Evolutionary conservation across 2,113 vertebrate genomes (phyloP).

Genomic region (Elephantulus edwardii): DNA sequence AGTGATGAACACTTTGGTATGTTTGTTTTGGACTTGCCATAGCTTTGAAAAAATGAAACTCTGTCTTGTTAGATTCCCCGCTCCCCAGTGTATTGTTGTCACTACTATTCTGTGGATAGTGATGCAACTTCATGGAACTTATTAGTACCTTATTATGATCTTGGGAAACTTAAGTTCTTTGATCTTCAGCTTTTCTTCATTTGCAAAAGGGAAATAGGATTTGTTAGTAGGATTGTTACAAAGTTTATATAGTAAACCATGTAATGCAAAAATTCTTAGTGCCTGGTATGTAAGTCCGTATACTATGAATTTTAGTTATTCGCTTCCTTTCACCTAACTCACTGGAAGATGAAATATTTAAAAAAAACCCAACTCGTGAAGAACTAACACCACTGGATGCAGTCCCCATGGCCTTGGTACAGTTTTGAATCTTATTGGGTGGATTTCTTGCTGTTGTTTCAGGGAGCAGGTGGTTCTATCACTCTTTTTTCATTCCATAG

Average conservation of each 20-base stretch:
- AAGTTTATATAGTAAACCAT: not conserved
- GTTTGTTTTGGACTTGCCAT: conserved; percentile 31
- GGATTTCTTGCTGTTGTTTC: not conserved
- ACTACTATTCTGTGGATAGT: conserved; percentile 18
- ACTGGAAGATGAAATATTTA: not conserved
- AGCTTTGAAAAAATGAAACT: too few relatives aligned
- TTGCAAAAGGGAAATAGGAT: not conserved
- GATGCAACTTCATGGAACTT: not conserved
- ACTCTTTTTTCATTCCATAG: conserved; percentile 67
- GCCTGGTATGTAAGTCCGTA: not conserved
- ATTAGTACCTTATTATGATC: not conserved
- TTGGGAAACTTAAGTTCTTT: not conserved
- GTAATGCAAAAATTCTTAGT: not conserved
- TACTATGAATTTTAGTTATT: not conserved
- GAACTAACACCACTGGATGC: too few relatives aligned
- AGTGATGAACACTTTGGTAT: conserved; percentile 79
- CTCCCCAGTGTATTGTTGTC: not conserved
- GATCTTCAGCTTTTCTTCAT: conserved; percentile 24
- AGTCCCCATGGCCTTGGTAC: conserved; percentile 47
- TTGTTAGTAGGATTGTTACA: not conserved
- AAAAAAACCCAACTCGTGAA: conserved; percentile 3
- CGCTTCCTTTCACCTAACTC: not conserved
- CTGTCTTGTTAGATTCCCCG: too few relatives aligned
- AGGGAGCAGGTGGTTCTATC: not conserved
- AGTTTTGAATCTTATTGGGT: not conserved